phyloP scores from a whole-genome alignment of 2,113 vertebrate genomes.

The Microcebus tavaratra region DNA sequence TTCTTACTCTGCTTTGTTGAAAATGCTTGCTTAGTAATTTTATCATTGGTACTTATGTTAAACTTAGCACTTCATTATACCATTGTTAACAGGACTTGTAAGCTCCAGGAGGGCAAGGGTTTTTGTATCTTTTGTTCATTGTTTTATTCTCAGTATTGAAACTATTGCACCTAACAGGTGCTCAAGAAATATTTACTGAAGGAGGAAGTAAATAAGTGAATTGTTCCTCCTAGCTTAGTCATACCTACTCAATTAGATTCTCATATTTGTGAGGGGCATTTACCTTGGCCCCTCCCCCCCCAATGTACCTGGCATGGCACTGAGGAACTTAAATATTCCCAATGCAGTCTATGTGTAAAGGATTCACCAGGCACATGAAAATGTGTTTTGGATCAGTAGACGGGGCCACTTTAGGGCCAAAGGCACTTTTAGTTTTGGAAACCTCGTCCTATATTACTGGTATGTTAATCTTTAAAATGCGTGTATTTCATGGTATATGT shows the following conservation, averaged over 20 bases:
- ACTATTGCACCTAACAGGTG: background rate
- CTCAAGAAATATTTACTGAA: background rate
- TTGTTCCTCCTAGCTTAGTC: background rate
- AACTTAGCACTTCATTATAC: background rate
- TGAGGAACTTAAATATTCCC: background rate
- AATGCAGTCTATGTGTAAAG: background rate
- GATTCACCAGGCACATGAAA: too few species aligned
- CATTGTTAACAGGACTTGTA: background rate
- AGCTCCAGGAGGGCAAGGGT: background rate
- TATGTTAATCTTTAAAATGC: slow-evolving; percentile 15
- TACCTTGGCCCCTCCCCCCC: background rate
- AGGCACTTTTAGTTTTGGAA: background rate
- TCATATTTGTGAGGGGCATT: background rate
- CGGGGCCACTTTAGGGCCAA: background rate
- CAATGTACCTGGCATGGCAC: background rate
- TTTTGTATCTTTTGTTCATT: slow-evolving; percentile 38
- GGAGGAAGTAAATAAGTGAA: background rate
- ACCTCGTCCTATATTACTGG: background rate
- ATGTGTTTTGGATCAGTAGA: background rate
- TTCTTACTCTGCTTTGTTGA: background rate
- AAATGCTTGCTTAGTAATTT: background rate
- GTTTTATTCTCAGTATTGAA: background rate
- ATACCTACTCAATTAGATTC: background rate
- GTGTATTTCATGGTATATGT: background rate
- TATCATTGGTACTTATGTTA: background rate